These are phyloP conservation scores for Agrilus planipennis DNA, from an alignment of 1,140 invertebrate species.

Conservation along the genomic window DNA sequence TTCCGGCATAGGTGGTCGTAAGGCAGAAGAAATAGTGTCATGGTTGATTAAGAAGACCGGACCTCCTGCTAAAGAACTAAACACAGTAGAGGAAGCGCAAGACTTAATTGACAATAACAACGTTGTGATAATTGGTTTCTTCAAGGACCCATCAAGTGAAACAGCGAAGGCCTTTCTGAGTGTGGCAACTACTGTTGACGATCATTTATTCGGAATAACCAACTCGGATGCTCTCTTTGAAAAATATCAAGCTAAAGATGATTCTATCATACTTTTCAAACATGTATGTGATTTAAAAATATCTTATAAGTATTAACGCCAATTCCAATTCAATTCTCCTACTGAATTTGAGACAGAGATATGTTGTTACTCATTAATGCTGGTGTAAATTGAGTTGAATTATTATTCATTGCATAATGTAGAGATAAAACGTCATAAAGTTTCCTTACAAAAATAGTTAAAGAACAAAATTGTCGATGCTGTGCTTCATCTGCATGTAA, in stretches of 20 bases:
- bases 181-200: slow-evolving; percentile 71
- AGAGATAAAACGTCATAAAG: too few species aligned
- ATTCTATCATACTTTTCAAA: slow-evolving; percentile 75
- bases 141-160: slow-evolving; percentile 68
- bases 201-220: slow-evolving; percentile 80
- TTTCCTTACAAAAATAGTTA: too few species aligned
- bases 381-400: too few species aligned
- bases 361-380: too few species aligned
- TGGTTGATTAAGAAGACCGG: slow-evolving; percentile 98
- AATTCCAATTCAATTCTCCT: too few species aligned
- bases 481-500: too few species aligned
- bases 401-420: too few species aligned
- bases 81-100: slow-evolving; percentile 71
- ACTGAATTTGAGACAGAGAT: too few species aligned
- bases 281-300: slow-evolving; percentile 49
- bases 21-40: slow-evolving; percentile 80
- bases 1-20: slow-evolving; percentile 71
- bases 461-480: too few species aligned
- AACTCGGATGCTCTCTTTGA: slow-evolving; percentile 61
- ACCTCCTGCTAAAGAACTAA: slow-evolving; percentile 68
- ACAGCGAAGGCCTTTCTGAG: slow-evolving; percentile 75
- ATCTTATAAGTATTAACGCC: too few species aligned
- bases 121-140: slow-evolving; percentile 87
- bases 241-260: slow-evolving; percentile 62
- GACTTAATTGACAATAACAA: slow-evolving; percentile 68